A percentile compares a stretch with the other conserved stretches of the same genome.
These are phyloP conservation scores for Caenorhabditis macrosperma DNA, from an alignment of 2,888 invertebrate genomes.

Conservation along the genomic window DNA sequence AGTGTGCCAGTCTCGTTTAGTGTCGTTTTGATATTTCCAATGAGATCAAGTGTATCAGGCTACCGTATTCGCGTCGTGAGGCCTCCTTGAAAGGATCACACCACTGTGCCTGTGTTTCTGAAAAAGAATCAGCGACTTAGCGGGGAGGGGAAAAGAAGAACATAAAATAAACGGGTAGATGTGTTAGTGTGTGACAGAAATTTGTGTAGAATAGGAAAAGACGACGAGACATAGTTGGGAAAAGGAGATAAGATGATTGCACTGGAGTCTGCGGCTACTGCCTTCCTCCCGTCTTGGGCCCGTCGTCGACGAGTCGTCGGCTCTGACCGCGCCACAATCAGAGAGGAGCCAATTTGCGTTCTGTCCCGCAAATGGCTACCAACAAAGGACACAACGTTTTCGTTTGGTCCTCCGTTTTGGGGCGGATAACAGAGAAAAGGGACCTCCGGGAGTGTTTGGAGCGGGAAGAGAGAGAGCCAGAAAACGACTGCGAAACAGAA, in stretches of 20 bases:
- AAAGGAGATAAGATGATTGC: conserved; percentile 43
- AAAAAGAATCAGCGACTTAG: no score
- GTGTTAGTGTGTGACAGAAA: conserved; percentile 6
- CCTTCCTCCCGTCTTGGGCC: neutral
- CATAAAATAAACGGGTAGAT: neutral
- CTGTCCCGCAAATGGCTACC: conserved; percentile 46
- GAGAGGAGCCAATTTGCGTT: conserved; percentile 56
- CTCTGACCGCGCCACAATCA: conserved; percentile 50
- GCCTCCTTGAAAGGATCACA: neutral
- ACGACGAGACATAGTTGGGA: conserved; percentile 38
- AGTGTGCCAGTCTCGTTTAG: conserved; percentile 44
- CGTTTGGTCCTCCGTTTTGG: no score
- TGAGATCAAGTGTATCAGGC: neutral
- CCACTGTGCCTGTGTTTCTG: conserved; percentile 2
- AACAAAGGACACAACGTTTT: conserved; percentile 55
- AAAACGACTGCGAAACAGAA: no score
- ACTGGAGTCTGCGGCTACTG: conserved; percentile 16
- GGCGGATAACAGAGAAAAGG: conserved; percentile 26
- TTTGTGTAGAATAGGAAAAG: conserved; percentile 9
- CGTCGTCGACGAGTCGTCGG: neutral
- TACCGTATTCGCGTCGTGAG: neutral
- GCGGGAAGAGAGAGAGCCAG: neutral
- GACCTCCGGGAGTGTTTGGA: conserved; percentile 26
- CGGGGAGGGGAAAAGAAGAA: neutral
- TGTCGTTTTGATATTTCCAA: conserved; percentile 8